Percentiles rank a stretch among this genome's conserved stretches.
These are phyloP conservation scores for Serrognathus titanus DNA, from an alignment of 2,888 invertebrate species.

Conservation along the genomic window DNA sequence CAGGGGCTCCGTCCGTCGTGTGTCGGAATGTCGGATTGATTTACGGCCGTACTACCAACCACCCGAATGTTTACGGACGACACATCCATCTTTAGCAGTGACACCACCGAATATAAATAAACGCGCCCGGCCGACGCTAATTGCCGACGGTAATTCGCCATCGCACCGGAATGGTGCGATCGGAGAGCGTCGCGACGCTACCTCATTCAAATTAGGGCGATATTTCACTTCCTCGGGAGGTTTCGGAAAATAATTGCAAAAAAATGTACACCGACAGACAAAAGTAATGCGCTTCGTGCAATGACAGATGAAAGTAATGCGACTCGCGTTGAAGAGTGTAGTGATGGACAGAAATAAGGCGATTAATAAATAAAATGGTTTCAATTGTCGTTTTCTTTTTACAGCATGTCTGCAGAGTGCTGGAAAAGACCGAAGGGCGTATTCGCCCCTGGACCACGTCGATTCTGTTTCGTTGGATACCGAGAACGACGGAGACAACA, in stretches of 20 bases:
- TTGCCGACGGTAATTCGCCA: background rate
- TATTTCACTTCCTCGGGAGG: too few species aligned
- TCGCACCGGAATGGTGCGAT: too few species aligned
- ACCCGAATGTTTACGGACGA: conserved; percentile 18
- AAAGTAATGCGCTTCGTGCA: too few species aligned
- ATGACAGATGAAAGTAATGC: too few species aligned
- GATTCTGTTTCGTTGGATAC: conserved; percentile 42
- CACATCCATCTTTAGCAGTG: conserved; percentile 10
- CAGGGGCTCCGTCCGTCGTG: conserved; percentile 13
- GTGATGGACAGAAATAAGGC: too few species aligned
- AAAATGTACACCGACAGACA: too few species aligned
- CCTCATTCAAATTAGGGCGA: too few species aligned
- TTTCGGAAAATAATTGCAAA: too few species aligned
- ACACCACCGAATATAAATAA: conserved; percentile 1
- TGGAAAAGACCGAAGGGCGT: conserved; percentile 62
- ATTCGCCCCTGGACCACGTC: conserved; percentile 63
- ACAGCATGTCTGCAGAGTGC: conserved; percentile 72
- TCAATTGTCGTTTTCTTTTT: conserved; percentile 18
- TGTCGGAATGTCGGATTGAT: conserved; percentile 19
- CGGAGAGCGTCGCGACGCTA: background rate
- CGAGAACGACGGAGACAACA: conserved; percentile 48
- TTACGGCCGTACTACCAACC: conserved; percentile 19
- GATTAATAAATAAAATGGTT: too few species aligned
- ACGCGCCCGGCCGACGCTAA: background rate
- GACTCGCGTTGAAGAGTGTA: too few species aligned